Conservation (phyloP, 2,888 invertebrate genomes). For the Patella pellucida region DNA sequence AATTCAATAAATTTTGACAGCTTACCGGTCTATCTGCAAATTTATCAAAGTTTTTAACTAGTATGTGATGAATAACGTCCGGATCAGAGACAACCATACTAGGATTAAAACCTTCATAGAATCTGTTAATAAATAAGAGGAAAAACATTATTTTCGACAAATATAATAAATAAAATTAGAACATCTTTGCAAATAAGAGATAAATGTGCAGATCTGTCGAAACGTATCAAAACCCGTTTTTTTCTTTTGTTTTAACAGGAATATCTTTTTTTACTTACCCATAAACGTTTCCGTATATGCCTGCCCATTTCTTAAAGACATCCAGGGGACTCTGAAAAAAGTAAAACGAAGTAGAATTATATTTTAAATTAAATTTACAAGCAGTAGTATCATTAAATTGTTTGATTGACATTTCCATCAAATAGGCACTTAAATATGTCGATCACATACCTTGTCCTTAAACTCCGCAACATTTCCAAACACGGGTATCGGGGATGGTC, state of each 20-base stretch:
- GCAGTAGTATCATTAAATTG: background rate
- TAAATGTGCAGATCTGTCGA: background rate
- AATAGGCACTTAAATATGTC: background rate
- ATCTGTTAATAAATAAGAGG: conserved; percentile 36
- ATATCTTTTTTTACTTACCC: conserved; percentile 40
- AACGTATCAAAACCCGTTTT: background rate
- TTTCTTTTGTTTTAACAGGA: background rate
- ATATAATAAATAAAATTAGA: background rate
- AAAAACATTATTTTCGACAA: background rate
- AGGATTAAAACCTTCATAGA: conserved; percentile 49
- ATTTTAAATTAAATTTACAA: background rate
- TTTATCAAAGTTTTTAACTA: conserved; percentile 45
- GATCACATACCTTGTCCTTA: conserved; percentile 22
- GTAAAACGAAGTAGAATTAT: background rate
- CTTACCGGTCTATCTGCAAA: conserved; percentile 50
- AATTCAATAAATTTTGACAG: too few species aligned
- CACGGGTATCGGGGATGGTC: conserved; percentile 17
- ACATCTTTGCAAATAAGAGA: background rate
- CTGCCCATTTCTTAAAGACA: conserved; percentile 44
- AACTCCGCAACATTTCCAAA: conserved; percentile 25
- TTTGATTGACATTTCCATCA: background rate
- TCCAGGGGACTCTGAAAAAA: conserved; percentile 43
- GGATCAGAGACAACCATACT: conserved; percentile 52
- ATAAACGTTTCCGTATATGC: conserved; percentile 47
- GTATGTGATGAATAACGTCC: conserved; percentile 44